Evolutionary conservation across 2,113 vertebrate genomes (phyloP), one percentile per base, ranked within the genome.

Genomic region (Ramphastos sulfuratus): DNA sequence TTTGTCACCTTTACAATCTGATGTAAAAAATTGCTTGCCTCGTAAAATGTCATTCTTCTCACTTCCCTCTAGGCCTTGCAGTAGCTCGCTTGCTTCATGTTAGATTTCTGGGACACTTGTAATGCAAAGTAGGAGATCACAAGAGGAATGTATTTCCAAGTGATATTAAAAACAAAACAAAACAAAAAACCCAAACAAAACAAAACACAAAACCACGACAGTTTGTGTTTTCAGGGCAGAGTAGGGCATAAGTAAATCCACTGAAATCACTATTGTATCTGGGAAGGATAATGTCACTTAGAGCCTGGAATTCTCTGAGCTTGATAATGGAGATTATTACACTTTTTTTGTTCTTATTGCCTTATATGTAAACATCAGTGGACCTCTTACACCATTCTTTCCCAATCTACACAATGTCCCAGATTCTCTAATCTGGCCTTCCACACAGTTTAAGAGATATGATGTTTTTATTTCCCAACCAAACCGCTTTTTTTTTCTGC

Each of bases 1-100:
- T 83, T 74, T 77, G 24, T 77, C 72, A 82, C 33, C 17, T 88
- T 87, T 35, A 80, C 16, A 67, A 39, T 81, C 77, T 59, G 28
- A 17, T 58, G 18, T 52, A 67, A 88, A 83, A 82, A 73, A 81
- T 30, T 61, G 8, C 50, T 90, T 71, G 27, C 11, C 44, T 25
- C 65, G 77, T 82, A 90, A 94, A 91, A 70, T 55, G 67, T 83
- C 46, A 90, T 93, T 89, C 17, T 9, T 83, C 44, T 91, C 28
- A 61, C 17, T 83, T 10, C 48, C 72, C 56, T 83, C 54, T 77
- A 92, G 79, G 72, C 65, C 48, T 78, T 78, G 19, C 42, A 91
- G 58, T 60, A 90, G 60, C 65, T 94, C 73, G 64, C 69, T 74
- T 55, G 15, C n/a, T 77, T 94, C 37, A 74, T 10, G 70, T 88